Percentiles rank a stretch among this genome's conserved stretches.
Conservation (phyloP, 2,113 vertebrate species). For the Sardina pilchardus region DNA sequence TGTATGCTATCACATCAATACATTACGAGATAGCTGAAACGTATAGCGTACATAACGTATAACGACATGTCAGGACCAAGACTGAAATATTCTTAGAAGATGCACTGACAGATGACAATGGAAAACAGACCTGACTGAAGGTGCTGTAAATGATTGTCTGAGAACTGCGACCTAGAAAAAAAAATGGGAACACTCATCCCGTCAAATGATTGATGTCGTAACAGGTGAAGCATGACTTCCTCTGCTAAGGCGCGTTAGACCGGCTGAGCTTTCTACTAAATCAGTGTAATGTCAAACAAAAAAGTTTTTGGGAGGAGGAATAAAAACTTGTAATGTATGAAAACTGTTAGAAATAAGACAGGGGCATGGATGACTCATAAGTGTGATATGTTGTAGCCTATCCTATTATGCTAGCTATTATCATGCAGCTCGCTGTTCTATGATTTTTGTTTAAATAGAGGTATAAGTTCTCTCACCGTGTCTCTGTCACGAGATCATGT, state of each 20-base stretch:
- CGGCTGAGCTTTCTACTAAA: background rate
- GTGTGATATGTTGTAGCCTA: no score
- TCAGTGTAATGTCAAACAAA: background rate
- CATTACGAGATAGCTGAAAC: background rate
- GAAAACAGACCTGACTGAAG: background rate
- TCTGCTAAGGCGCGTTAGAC: background rate
- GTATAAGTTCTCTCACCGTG: no score
- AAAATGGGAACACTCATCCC: background rate
- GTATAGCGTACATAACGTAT: background rate
- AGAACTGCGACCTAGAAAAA: slow-evolving; percentile 9
- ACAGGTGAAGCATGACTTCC: background rate
- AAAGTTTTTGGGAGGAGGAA: no score
- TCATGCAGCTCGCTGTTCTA: no score
- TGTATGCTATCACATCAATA: background rate
- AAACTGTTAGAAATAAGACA: no score
- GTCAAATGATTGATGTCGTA: background rate
- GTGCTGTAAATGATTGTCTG: background rate
- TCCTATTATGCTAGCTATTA: no score
- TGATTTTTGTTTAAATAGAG: no score
- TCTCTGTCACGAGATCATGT: no score
- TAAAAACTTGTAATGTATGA: no score
- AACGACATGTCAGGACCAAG: background rate
- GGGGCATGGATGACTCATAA: no score
- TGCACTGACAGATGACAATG: slow-evolving; percentile 14
- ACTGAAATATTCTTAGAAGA: slow-evolving; percentile 14